phyloP scores from a whole-genome alignment of 2,797 vertebrate species.

The Mus minutoides region DNA sequence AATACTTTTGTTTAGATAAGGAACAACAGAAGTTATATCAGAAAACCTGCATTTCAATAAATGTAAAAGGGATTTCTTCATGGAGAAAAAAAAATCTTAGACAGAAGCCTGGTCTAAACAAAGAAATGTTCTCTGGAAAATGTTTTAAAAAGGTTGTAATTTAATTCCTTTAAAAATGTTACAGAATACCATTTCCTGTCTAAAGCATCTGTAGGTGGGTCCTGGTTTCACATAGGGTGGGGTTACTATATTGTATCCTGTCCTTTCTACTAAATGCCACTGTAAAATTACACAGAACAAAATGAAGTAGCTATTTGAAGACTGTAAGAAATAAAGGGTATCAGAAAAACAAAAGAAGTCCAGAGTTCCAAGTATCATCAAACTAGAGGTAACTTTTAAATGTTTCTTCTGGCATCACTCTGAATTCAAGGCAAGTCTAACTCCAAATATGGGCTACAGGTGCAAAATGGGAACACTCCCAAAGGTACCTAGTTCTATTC shows the following conservation, averaged over 20 bases:
- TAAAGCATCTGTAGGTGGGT: not conserved
- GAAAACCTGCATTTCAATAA: not conserved
- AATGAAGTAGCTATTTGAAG: not conserved
- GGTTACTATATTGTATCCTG: not conserved
- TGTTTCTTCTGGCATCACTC: not conserved
- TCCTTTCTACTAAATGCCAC: not conserved
- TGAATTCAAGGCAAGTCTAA: not conserved
- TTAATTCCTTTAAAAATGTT: constrained; percentile 30
- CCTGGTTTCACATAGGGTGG: not conserved
- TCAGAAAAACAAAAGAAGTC: not conserved
- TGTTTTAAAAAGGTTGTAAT: not conserved
- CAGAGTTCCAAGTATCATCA: not conserved
- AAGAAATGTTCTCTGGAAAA: constrained; percentile 29
- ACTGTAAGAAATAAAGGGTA: not conserved
- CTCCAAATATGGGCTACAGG: not conserved
- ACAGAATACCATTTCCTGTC: not conserved
- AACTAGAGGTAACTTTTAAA: not conserved
- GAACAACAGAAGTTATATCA: not conserved
- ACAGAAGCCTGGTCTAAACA: not conserved
- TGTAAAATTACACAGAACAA: constrained; percentile 6
- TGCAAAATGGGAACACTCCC: not conserved
- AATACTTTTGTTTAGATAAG: not conserved
- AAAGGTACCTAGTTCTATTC: not conserved
- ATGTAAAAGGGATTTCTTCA: constrained; percentile 5
- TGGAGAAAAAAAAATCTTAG: constrained; percentile 19